These are phyloP conservation scores for Hipparchia sbordonii DNA, from an alignment of 2,888 invertebrate species.

Conservation along the genomic window DNA sequence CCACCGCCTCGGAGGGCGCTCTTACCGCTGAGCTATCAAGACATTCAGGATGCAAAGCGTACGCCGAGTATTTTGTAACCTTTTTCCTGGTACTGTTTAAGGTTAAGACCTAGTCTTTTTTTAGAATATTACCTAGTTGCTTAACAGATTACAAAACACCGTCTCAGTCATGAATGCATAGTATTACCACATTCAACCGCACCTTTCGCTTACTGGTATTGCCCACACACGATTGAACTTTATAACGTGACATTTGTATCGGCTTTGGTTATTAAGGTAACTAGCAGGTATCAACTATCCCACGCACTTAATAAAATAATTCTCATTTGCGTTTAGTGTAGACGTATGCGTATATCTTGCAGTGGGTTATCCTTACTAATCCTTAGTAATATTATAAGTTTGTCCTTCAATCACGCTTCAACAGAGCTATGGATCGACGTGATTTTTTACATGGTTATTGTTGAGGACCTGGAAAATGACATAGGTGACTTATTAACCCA, in stretches of 20 bases:
- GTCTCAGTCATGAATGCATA: constrained; percentile 23
- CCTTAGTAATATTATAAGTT: too few relatives aligned
- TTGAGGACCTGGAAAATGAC: too few relatives aligned
- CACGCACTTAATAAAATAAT: constrained; percentile 11
- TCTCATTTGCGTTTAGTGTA: not conserved
- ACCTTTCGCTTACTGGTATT: constrained; percentile 47
- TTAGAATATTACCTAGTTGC: constrained; percentile 11
- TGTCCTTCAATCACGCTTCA: too few relatives aligned
- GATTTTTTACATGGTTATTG: too few relatives aligned
- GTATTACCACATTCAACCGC: constrained; percentile 51
- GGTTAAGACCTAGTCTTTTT: constrained; percentile 9
- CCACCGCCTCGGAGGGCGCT: constrained; percentile 72
- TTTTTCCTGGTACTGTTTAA: not conserved
- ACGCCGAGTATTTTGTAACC: constrained; percentile 11
- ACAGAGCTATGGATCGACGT: too few relatives aligned
- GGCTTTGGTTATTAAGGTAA: constrained; percentile 26
- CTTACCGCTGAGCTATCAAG: constrained; percentile 82
- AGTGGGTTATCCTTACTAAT: too few relatives aligned
- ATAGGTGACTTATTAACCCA: too few relatives aligned
- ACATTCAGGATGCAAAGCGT: constrained; percentile 68
- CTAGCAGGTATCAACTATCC: constrained; percentile 18
- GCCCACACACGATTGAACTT: constrained; percentile 44
- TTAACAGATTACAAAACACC: constrained; percentile 32
- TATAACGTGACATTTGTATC: constrained; percentile 44
- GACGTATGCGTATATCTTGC: too few relatives aligned